Percentiles rank a stretch among this genome's conserved stretches.
Conservation (phyloP, 2,888 invertebrate genomes). For the Phyllotreta striolata region DNA sequence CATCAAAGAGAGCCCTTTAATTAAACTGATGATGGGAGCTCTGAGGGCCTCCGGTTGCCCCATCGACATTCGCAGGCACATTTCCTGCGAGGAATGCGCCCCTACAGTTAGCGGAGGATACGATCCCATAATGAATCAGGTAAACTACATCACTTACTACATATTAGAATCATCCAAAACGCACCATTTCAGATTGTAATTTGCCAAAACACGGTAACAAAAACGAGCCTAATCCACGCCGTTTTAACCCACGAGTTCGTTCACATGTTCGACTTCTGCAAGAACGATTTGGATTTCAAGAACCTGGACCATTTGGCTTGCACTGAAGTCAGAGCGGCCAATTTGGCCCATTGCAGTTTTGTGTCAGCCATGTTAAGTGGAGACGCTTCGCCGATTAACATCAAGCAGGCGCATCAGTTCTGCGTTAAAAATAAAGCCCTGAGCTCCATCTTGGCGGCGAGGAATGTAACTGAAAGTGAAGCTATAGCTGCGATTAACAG, state of each 20-base stretch:
- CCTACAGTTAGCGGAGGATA: slow-evolving; percentile 88
- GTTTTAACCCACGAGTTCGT: slow-evolving; percentile 92
- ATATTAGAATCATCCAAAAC: background rate
- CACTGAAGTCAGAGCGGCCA: slow-evolving; percentile 94
- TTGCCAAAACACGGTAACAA: slow-evolving; percentile 84
- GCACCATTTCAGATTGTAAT: slow-evolving; percentile 78
- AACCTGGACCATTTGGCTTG: slow-evolving; percentile 94
- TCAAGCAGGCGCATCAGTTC: slow-evolving; percentile 81
- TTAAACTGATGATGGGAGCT: slow-evolving; percentile 86
- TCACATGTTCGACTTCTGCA: slow-evolving; percentile 96
- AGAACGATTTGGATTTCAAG: slow-evolving; percentile 85
- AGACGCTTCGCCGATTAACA: slow-evolving; percentile 74
- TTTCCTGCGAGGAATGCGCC: slow-evolving; percentile 92
- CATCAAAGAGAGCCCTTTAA: slow-evolving; percentile 78
- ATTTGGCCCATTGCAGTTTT: slow-evolving; percentile 91
- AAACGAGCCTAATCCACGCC: slow-evolving; percentile 76
- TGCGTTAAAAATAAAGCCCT: slow-evolving; percentile 92
- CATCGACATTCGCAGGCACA: slow-evolving; percentile 84
- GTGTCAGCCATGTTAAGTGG: slow-evolving; percentile 81
- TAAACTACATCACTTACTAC: slow-evolving; percentile 19
- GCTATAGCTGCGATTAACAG: slow-evolving; percentile 81
- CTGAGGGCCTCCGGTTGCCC: slow-evolving; percentile 81
- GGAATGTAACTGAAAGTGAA: slow-evolving; percentile 74
- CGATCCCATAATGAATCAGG: slow-evolving; percentile 84
- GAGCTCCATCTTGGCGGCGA: slow-evolving; percentile 82